These are phyloP conservation scores for Columba janthina DNA, from an alignment of 2,113 vertebrate species.

Conservation along the genomic window DNA sequence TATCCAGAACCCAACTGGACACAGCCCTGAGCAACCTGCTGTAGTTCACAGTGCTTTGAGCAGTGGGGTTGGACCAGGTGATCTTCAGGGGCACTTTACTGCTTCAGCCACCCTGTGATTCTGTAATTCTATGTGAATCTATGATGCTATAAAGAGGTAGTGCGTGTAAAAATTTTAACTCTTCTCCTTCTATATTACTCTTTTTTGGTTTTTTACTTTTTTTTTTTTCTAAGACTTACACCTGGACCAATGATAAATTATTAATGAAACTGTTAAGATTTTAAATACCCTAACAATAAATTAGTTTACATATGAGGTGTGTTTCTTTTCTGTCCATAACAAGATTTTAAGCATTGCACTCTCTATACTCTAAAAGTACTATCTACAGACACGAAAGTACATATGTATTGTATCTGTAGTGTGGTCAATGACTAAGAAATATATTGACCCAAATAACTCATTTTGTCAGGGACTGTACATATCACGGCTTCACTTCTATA, in stretches of 20 bases:
- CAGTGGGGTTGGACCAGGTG: fast-evolving
- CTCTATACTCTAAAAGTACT: background rate
- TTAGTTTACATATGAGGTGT: background rate
- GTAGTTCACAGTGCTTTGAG: background rate
- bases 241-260: background rate
- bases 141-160: background rate
- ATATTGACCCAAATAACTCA: background rate
- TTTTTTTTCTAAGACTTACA: background rate
- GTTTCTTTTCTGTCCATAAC: background rate
- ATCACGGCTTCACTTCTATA: background rate
- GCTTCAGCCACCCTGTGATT: background rate
- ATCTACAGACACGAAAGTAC: background rate
- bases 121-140: background rate
- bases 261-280: background rate
- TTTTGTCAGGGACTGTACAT: background rate
- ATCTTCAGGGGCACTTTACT: background rate
- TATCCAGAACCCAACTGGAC: background rate
- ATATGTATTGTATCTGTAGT: background rate
- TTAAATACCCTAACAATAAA: background rate
- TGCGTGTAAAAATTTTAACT: background rate
- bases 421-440: background rate
- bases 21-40: background rate
- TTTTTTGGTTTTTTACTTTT: background rate
- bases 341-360: background rate
- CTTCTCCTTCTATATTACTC: background rate